Conservation (phyloP, 2,113 vertebrate species). For the Prochilodus magdalenae region DNA sequence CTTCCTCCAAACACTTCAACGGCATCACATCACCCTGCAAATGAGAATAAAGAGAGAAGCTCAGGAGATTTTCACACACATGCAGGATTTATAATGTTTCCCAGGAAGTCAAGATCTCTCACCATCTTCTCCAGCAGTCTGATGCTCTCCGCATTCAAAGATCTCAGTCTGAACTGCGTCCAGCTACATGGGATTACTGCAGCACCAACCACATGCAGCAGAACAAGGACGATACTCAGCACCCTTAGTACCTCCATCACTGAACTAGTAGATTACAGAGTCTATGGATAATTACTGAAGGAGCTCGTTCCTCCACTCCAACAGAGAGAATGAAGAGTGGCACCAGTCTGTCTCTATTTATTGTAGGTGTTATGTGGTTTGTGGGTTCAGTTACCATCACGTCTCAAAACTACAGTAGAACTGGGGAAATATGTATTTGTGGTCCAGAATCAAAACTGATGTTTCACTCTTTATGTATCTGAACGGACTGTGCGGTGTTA, state of each 20-base stretch:
- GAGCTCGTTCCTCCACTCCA: background rate
- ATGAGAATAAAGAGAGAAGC: background rate
- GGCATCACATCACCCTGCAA: background rate
- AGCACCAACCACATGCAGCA: background rate
- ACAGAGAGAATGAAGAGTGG: background rate
- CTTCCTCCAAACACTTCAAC: slow-evolving; percentile 10
- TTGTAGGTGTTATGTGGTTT: background rate
- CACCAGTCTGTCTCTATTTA: background rate
- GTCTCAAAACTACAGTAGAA: too few species aligned
- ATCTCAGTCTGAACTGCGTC: background rate
- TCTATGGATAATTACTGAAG: background rate
- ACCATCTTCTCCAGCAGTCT: background rate
- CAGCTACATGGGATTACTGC: background rate
- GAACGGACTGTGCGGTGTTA: too few species aligned
- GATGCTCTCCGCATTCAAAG: background rate
- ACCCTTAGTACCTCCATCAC: background rate
- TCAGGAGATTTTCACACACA: background rate
- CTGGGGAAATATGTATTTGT: too few species aligned
- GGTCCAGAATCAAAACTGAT: too few species aligned
- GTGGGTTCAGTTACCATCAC: background rate
- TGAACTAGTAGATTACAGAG: background rate
- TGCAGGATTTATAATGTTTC: background rate
- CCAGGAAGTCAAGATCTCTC: background rate
- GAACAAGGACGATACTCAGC: background rate
- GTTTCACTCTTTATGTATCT: too few species aligned